Evolutionary conservation across 2,797 vertebrate genomes (phyloP), one percentile per base, ranked within the genome.

Genomic region (Cirrhinus mrigala): DNA sequence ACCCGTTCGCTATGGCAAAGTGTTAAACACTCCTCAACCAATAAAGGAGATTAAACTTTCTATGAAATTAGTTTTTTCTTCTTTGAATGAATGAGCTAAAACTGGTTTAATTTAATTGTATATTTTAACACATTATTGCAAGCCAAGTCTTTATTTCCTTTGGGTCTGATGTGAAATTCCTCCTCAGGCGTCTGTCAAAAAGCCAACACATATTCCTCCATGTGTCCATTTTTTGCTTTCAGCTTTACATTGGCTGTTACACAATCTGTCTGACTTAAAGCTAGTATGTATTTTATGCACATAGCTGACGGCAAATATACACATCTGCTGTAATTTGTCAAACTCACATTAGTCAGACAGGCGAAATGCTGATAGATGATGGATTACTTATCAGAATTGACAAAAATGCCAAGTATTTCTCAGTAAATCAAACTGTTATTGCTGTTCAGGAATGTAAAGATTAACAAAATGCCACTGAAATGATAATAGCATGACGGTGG

Each of bases 201-300:
- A 77, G 10, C 18, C 50, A 54, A 14, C 3, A 40, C 11, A 56
- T 7, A 77, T 24, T 44, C 4, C 1, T 40, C 75, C 20, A n/a
- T n/a, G n/a, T n/a, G n/a, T n/a, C n/a, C n/a, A n/a, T n/a, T n/a
- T n/a, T n/a, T n/a, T n/a, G n/a, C n/a, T n/a, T n/a, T n/a, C n/a
- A n/a, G n/a, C n/a, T n/a, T n/a, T n/a, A n/a, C n/a, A n/a, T n/a
- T n/a, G n/a, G n/a, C n/a, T n/a, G n/a, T 14, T 24, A 37, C 20
- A 77, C 75, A 77, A 24, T 58, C n/a, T n/a, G n/a, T n/a, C 29
- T 40, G 52, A 58, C 12, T 56, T 77, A 37, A 27, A 10, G 75
- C 75, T 40, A 37, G 52, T 16, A 58, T 16, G 60, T 77, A 77
- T 60, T 33, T 56, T 33, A 37, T 33, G 12, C 16, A 22, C 73